A percentile compares a stretch with the other conserved stretches of the same genome.
phyloP scores from a whole-genome alignment of 2,797 vertebrate genomes.

The Kryptopterus vitreolus region DNA sequence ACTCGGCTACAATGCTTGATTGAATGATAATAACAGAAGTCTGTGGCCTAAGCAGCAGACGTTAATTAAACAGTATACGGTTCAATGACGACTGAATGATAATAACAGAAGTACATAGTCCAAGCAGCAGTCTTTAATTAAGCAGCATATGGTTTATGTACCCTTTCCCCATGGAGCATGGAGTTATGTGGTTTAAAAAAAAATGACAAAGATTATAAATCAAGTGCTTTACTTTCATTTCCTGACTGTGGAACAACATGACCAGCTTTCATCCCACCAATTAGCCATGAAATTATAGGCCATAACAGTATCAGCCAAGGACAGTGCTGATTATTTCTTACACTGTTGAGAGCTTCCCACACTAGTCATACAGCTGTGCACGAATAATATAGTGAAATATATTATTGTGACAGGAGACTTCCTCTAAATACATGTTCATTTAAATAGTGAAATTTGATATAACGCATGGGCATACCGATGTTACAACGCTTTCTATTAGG shows the following conservation, averaged over 20 bases:
- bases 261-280: slow-evolving; percentile 13
- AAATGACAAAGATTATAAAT: slow-evolving; percentile 32
- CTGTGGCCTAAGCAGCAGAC: slow-evolving; percentile 14
- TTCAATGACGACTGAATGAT: slow-evolving; percentile 21
- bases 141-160: slow-evolving; percentile 43
- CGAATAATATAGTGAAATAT: slow-evolving; percentile 15
- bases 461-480: background rate
- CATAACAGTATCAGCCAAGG: slow-evolving; percentile 38
- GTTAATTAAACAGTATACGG: slow-evolving; percentile 50
- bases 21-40: slow-evolving; percentile 36
- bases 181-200: slow-evolving; percentile 13
- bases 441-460: background rate
- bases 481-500: background rate
- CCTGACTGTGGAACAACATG: slow-evolving; percentile 36
- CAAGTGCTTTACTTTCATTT: slow-evolving; percentile 47
- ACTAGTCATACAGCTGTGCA: slow-evolving; percentile 25
- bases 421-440: background rate
- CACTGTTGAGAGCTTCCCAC: slow-evolving; percentile 13
- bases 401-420: slow-evolving; percentile 9
- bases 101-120: slow-evolving; percentile 16
- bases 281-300: slow-evolving; percentile 20
- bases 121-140: slow-evolving; percentile 49
- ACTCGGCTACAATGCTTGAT: slow-evolving; percentile 14
- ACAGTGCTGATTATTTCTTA: slow-evolving; percentile 23
- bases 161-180: slow-evolving; percentile 1